Conservation (phyloP, 2,113 vertebrate species). For the Gorsachius goisagi region DNA sequence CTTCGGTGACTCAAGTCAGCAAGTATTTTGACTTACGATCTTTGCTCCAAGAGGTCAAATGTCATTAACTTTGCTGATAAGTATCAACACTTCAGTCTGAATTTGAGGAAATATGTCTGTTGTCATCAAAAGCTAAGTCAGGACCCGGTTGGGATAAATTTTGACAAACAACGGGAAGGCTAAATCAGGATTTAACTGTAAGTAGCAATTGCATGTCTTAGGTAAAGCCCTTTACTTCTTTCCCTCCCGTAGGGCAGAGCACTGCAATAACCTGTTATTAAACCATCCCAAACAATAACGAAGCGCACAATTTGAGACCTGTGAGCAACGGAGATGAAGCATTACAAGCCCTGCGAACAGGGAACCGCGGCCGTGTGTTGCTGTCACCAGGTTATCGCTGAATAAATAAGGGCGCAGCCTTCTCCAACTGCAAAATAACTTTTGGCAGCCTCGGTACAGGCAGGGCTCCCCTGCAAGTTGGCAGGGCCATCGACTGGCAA, state of each 20-base stretch:
- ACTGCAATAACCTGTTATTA: neutral
- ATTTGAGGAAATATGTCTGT: neutral
- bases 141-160: neutral
- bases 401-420: neutral
- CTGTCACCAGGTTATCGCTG: neutral
- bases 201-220: neutral
- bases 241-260: neutral
- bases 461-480: neutral
- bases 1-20: neutral
- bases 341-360: neutral
- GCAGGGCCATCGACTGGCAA: accelerated
- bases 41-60: conserved; percentile 22
- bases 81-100: neutral
- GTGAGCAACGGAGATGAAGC: neutral
- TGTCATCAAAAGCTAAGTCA: neutral
- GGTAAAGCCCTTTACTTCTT: neutral
- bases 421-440: neutral
- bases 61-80: neutral
- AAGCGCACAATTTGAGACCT: neutral
- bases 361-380: accelerated
- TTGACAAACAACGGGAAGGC: neutral
- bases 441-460: neutral
- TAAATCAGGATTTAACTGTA: neutral
- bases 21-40: neutral
- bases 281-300: neutral